A percentile compares a stretch with the other conserved stretches of the same genome.
These are phyloP conservation scores for Hippopotamyrus pictus DNA, from an alignment of 2,797 vertebrate species.

Conservation along the genomic window DNA sequence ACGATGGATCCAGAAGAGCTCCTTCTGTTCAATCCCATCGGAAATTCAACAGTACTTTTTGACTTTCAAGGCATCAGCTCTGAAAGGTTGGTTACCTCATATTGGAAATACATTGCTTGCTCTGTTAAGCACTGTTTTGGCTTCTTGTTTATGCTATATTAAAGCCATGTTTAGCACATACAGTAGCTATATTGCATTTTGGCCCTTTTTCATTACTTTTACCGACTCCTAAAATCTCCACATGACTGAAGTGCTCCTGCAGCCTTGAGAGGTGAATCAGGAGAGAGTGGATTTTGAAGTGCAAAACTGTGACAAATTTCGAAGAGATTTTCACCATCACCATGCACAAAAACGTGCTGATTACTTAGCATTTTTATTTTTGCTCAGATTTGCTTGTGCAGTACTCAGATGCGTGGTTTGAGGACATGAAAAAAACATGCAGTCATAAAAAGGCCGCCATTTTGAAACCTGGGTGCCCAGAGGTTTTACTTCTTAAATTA, in stretches of 20 bases:
- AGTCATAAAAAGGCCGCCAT: not conserved
- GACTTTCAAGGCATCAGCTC: not conserved
- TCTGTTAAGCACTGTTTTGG: not conserved
- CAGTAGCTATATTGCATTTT: not conserved
- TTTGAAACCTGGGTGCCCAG: not conserved
- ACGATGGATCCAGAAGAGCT: not conserved
- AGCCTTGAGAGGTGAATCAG: not conserved
- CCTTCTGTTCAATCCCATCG: not conserved
- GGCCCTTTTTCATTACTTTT: not conserved
- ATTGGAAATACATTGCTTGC: not conserved
- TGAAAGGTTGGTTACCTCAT: slow-evolving; percentile 22
- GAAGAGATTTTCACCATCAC: not conserved
- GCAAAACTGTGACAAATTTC: not conserved
- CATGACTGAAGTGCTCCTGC: not conserved
- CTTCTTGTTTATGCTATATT: not conserved
- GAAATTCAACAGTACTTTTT: not conserved
- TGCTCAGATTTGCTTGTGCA: not conserved
- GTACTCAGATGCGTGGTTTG: not conserved
- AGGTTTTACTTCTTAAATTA: not conserved
- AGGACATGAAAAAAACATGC: not conserved
- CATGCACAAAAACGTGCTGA: not conserved
- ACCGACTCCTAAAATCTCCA: not conserved
- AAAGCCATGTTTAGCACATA: not conserved
- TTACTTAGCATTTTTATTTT: not conserved
- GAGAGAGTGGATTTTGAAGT: not conserved